Conservation (phyloP, 2,113 vertebrate genomes). For the Emydocephalus ijimae region DNA sequence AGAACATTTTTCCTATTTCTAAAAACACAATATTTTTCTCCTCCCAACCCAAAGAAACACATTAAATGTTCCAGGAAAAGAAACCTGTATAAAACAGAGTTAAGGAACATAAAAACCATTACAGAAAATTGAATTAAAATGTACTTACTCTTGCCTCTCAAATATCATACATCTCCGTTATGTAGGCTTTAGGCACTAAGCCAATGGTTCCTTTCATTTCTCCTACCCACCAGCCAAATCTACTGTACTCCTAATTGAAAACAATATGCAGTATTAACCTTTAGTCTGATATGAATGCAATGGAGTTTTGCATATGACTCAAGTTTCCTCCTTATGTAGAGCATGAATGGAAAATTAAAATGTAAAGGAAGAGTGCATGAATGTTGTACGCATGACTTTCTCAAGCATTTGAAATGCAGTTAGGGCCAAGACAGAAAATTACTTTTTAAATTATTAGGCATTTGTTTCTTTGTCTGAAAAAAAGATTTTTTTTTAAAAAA, state of each 20-base stretch:
- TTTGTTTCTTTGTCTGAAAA: constrained; percentile 28
- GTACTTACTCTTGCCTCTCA: constrained; percentile 84
- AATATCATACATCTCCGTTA: constrained; percentile 91
- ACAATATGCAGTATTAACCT: constrained; percentile 82
- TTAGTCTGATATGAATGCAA: constrained; percentile 74
- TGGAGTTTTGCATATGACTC: constrained; percentile 68
- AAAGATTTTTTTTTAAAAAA: neutral
- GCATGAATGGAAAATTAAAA: constrained; percentile 69
- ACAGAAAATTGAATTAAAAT: constrained; percentile 82
- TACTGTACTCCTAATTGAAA: constrained; percentile 91
- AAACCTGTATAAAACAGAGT: constrained; percentile 73
- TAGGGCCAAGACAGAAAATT: constrained; percentile 58
- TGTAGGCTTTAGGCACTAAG: constrained; percentile 93
- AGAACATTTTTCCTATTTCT: constrained; percentile 34
- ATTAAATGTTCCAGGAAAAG: constrained; percentile 71
- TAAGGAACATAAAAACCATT: constrained; percentile 78
- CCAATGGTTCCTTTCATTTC: constrained; percentile 92
- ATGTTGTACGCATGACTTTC: constrained; percentile 59
- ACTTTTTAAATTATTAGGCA: constrained; percentile 48
- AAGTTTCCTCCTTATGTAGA: constrained; percentile 65
- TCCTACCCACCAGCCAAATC: constrained; percentile 97
- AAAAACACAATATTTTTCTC: constrained; percentile 43
- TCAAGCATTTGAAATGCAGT: constrained; percentile 52
- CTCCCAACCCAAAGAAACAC: constrained; percentile 57
- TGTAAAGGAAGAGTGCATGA: constrained; percentile 56